Base-by-base conservation (phyloP, 2,888 invertebrate species). In the Himalopsyche japonica region DNA sequence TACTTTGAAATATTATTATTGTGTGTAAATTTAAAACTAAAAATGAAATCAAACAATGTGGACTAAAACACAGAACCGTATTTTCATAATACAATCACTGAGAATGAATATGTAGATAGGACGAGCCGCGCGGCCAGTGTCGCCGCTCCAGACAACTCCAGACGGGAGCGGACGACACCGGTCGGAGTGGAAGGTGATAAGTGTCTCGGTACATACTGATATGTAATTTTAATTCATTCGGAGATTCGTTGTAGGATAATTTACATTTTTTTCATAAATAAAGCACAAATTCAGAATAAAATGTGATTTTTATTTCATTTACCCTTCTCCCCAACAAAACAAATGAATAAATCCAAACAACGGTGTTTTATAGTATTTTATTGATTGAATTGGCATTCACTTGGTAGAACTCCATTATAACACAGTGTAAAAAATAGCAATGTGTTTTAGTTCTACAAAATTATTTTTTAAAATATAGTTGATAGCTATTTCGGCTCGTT, bases 211-310 rank as follows among this genome's bases (percentile, higher is more conserved):
- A 82, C 83, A 84, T 85, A 83, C 83, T 90, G 91, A 92, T 92
- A 92, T 92, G 92, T 92, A 92, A 92, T 92, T 92, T 92, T 92
- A 92, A 91, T 92, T 92, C 92, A 92, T 92, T 92, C 92, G 92
- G 92, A 92, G 92, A 92, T 92, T 92, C 92, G 92, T 92, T 92
- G 93, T 93, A 93, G 93, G 92, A 92, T 93, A 93, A 93, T 93
- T 93, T 93, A 93, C 93, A 93, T 93, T 93, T 93, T 93, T 93
- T 93, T 93, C 93, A 93, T 93, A 93, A 93, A 93, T 93, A 93
- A 93, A 93, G 93, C 93, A 93, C 93, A 93, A 93, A 93, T 92
- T 90, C 92, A 91, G 90, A 91, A 89, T 89, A 89, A 88, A 88
- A 70, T 76, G 24, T 90, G 87, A 90, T 91, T 92, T 82, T 83